Conservation (phyloP, 2,797 vertebrate species). For the Bucorvus abyssinicus region DNA sequence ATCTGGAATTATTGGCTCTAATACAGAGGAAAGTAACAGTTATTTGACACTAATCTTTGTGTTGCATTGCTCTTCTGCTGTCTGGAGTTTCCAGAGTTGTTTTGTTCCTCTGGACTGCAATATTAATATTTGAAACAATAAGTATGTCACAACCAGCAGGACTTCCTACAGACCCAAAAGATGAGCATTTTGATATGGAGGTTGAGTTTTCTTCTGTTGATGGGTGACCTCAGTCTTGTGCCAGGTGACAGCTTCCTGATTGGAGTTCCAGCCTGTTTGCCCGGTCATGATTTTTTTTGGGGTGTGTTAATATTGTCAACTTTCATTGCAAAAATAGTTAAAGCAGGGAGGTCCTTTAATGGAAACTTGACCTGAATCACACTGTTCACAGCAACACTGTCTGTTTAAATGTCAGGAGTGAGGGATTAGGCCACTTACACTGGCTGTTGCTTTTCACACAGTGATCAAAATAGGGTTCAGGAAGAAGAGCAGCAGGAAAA, state of each 20-base stretch:
- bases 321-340: slow-evolving; percentile 1
- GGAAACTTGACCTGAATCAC: background rate
- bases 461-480: background rate
- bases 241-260: background rate
- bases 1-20: background rate
- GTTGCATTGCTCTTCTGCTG: background rate
- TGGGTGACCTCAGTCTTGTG: background rate
- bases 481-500: slow-evolving; percentile 37
- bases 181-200: background rate
- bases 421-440: background rate
- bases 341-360: background rate
- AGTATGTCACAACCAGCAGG: background rate
- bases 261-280: slow-evolving; percentile 25
- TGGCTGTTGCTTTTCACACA: background rate
- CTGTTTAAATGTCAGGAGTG: slow-evolving; percentile 1
- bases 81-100: background rate
- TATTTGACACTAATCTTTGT: background rate
- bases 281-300: background rate
- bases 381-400: rapidly evolving
- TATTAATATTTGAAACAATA: background rate
- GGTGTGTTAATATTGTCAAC: background rate
- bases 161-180: background rate
- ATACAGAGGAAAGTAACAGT: background rate
- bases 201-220: background rate
- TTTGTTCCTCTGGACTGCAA: background rate